Evolutionary conservation across 2,797 vertebrate genomes (phyloP).

Genomic region (Mallotus villosus): DNA sequence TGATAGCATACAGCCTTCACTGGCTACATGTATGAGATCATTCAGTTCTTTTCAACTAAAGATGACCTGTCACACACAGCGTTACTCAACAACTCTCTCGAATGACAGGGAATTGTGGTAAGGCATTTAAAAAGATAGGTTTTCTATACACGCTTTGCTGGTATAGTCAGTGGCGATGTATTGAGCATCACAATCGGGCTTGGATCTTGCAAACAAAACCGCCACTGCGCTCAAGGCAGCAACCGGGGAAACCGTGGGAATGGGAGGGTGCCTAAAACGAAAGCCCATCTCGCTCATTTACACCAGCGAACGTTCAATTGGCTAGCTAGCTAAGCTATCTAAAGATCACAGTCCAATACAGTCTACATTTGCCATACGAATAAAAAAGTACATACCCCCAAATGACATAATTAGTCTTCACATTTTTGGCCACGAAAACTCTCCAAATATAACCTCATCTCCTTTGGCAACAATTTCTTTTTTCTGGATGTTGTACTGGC

Average conservation of each 20-base stretch:
- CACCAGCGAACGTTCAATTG: no score
- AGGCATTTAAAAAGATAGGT: no score
- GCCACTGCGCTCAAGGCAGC: not conserved
- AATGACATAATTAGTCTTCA: conserved; percentile 98
- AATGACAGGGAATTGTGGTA: no score
- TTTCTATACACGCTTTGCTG: no score
- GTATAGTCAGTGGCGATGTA: no score
- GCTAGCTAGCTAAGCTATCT: conserved; percentile 35
- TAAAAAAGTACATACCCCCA: conserved; percentile 83
- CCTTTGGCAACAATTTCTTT: conserved; percentile 97
- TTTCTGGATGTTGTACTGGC: conserved; percentile 98
- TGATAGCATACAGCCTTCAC: not conserved
- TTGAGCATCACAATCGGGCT: no score
- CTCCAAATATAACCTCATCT: conserved; percentile 97
- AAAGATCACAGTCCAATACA: conserved; percentile 37
- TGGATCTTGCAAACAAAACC: not conserved
- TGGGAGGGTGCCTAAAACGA: not conserved
- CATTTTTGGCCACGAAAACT: conserved; percentile 98
- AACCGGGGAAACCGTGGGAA: not conserved
- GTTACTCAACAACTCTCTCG: no score
- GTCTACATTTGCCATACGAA: not conserved
- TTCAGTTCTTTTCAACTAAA: no score
- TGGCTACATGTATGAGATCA: no score
- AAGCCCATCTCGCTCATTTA: no score
- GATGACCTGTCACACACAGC: no score